Conservation (phyloP, 2,888 invertebrate genomes). For the Plebejus anna region DNA sequence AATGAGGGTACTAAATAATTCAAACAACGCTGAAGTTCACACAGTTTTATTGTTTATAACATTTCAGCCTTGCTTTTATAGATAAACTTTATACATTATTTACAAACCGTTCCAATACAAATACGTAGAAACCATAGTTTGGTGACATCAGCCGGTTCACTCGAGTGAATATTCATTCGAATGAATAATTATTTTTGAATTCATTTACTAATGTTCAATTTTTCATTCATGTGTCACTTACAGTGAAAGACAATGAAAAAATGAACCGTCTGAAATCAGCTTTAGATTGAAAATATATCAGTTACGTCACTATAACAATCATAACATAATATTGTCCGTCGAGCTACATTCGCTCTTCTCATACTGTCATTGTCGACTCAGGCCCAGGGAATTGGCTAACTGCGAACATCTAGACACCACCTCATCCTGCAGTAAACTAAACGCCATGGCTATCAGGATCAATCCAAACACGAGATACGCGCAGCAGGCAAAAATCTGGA, state of each 20-base stretch:
- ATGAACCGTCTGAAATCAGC: neutral
- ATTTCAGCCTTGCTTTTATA: constrained; percentile 79
- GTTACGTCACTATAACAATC: constrained; percentile 54
- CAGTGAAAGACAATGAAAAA: neutral
- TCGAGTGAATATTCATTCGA: neutral
- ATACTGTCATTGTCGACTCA: constrained; percentile 81
- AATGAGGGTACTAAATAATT: constrained; percentile 31
- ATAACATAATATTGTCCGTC: constrained; percentile 74
- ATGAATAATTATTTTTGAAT: neutral
- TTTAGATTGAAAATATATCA: constrained; percentile 15
- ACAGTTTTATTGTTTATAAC: constrained; percentile 79
- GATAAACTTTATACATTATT: constrained; percentile 72
- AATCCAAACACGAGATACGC: constrained; percentile 88
- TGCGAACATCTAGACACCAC: constrained; percentile 86
- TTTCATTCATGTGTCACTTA: neutral
- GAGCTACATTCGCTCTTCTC: constrained; percentile 75
- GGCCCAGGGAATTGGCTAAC: constrained; percentile 84
- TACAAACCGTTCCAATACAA: constrained; percentile 72
- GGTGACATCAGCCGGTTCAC: constrained; percentile 29
- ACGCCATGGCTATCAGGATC: constrained; percentile 91
- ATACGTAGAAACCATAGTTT: constrained; percentile 69
- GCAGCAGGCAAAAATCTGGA: constrained; percentile 89
- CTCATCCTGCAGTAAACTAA: constrained; percentile 90
- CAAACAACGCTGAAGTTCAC: constrained; percentile 53
- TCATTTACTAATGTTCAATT: neutral